A percentile compares a stretch with the other conserved stretches of the same genome.
phyloP scores from a whole-genome alignment of 2,113 vertebrate species.

The Vanacampus margaritifer region DNA sequence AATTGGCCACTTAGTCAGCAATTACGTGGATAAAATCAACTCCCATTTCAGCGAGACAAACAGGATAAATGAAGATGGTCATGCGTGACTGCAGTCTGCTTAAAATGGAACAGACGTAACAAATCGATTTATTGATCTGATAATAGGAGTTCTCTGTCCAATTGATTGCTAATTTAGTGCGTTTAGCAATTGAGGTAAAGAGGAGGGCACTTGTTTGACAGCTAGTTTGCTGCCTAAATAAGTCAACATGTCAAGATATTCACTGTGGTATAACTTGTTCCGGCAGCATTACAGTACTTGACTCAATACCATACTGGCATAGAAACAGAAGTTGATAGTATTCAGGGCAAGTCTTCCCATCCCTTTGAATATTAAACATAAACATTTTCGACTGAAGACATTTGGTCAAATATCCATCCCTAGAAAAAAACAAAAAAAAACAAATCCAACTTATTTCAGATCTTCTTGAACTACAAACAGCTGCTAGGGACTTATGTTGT shows the following conservation, averaged over 20 bases:
- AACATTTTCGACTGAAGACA: no score
- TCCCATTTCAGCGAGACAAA: background rate
- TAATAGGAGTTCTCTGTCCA: background rate
- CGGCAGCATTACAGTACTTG: no score
- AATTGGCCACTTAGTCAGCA: constrained; percentile 25
- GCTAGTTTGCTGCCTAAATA: no score
- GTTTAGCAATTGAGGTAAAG: background rate
- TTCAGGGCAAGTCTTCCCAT: no score
- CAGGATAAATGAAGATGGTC: background rate
- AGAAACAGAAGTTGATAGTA: no score
- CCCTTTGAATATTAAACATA: no score
- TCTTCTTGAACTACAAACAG: background rate
- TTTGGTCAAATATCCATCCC: no score
- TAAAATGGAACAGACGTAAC: background rate
- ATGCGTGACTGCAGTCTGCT: no score
- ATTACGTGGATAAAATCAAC: constrained; percentile 26
- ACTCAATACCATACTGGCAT: no score
- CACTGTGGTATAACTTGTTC: no score
- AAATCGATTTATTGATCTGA: background rate
- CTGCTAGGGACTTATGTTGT: background rate
- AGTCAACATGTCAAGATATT: no score
- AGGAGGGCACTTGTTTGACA: background rate
- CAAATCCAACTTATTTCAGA: background rate
- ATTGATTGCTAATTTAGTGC: background rate
- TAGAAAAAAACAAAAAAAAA: no score